Conservation (phyloP, 2,888 invertebrate genomes). For the Aphidoletes aphidimyza region DNA sequence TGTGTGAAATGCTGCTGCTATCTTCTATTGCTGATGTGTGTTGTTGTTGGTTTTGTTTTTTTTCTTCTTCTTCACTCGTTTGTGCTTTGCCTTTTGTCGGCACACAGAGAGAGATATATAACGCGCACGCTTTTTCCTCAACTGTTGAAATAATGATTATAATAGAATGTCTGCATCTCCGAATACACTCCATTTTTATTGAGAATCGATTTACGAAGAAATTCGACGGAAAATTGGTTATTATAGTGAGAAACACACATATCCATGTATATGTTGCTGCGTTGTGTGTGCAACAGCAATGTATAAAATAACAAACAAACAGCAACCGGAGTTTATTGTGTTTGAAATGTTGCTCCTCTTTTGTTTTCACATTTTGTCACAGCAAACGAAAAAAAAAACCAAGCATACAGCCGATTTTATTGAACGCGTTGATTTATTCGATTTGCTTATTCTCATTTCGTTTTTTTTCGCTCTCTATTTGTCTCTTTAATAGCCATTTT, state of each 20-base stretch:
- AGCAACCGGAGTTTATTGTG: neutral
- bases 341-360: neutral
- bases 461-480: neutral
- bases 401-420: neutral
- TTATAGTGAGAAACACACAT: constrained; percentile 18
- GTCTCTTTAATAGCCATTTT: neutral
- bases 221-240: constrained; percentile 42
- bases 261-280: neutral
- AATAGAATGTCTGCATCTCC: constrained; percentile 44
- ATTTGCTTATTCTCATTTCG: neutral
- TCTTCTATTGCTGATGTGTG: too few relatives aligned
- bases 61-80: neutral
- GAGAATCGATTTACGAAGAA: constrained; percentile 41
- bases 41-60: neutral
- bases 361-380: neutral
- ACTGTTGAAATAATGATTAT: constrained; percentile 49
- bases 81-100: too few relatives aligned
- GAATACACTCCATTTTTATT: constrained; percentile 46
- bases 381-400: neutral
- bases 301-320: neutral
- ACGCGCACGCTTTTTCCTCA: constrained; percentile 34
- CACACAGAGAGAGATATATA: too few relatives aligned
- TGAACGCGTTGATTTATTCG: neutral
- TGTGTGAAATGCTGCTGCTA: neutral
- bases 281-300: neutral